These are phyloP conservation scores for Diloba caeruleocephala DNA, from an alignment of 2,888 invertebrate species.

Conservation along the genomic window DNA sequence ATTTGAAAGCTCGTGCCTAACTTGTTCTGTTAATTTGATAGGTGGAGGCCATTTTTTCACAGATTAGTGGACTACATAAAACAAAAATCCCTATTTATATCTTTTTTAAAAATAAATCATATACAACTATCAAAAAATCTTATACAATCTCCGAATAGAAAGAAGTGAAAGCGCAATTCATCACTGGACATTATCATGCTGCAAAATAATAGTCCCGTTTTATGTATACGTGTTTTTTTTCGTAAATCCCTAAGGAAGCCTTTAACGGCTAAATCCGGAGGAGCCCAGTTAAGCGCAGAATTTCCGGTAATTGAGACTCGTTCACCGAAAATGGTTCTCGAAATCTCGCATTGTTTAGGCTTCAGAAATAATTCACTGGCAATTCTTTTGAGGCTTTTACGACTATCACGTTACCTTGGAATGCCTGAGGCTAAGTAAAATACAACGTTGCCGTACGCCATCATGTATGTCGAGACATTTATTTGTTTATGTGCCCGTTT, in stretches of 20 bases:
- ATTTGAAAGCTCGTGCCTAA: too few species aligned
- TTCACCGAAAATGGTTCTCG: conserved; percentile 59
- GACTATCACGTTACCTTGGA: conserved; percentile 9
- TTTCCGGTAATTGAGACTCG: conserved; percentile 67
- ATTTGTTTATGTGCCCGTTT: conserved; percentile 48
- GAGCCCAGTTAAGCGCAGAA: conserved; percentile 59
- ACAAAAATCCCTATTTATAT: too few species aligned
- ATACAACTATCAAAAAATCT: too few species aligned
- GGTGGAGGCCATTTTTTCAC: too few species aligned
- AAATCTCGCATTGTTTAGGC: conserved; percentile 61
- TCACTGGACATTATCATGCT: conserved; percentile 13
- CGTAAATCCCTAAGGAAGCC: conserved; percentile 54
- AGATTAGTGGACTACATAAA: too few species aligned
- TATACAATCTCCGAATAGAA: too few species aligned
- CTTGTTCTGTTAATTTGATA: too few species aligned
- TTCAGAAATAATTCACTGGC: conserved; percentile 42
- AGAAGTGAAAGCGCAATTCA: too few species aligned
- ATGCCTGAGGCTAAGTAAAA: conserved; percentile 9
- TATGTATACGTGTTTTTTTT: conserved; percentile 52
- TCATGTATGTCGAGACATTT: conserved; percentile 27
- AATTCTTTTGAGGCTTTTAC: conserved; percentile 37
- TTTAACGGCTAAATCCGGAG: conserved; percentile 48
- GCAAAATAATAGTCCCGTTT: conserved; percentile 44
- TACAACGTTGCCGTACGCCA: conserved; percentile 19
- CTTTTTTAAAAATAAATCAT: too few species aligned